These are phyloP conservation scores for Drosophila lacertosa DNA, from an alignment of 1,140 invertebrate genomes.

Conservation along the genomic window DNA sequence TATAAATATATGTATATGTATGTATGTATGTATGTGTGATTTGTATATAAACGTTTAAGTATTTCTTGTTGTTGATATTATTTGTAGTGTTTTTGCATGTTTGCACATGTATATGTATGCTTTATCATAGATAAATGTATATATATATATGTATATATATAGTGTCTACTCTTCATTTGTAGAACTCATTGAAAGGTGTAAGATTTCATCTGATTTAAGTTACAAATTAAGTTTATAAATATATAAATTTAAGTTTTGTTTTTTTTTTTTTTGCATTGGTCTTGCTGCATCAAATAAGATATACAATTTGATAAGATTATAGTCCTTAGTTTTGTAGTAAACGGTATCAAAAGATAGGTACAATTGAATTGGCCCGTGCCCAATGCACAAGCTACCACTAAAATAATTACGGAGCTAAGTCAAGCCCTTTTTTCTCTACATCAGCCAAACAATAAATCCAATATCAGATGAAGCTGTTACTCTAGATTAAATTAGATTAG, in stretches of 20 bases:
- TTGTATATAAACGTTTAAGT: slow-evolving; percentile 53
- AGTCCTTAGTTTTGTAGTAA: slow-evolving; percentile 83
- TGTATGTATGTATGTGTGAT: slow-evolving; percentile 59
- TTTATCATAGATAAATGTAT: slow-evolving; percentile 31
- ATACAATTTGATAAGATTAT: slow-evolving; percentile 74
- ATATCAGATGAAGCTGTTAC: no score
- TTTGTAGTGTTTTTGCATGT: slow-evolving; percentile 52
- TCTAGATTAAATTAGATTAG: no score
- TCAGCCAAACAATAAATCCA: slow-evolving; percentile 7
- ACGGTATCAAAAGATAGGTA: slow-evolving; percentile 83
- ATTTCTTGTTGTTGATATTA: slow-evolving; percentile 41
- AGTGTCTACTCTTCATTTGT: slow-evolving; percentile 48
- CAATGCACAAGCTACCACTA: slow-evolving; percentile 67
- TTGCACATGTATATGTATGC: slow-evolving; percentile 41
- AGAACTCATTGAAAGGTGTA: slow-evolving; percentile 63
- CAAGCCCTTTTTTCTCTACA: slow-evolving; percentile 19
- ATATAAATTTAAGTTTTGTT: slow-evolving; percentile 26
- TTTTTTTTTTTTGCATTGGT: slow-evolving; percentile 42
- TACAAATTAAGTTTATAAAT: slow-evolving; percentile 37
- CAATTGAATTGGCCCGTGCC: slow-evolving; percentile 67
- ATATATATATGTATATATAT: slow-evolving; percentile 46
- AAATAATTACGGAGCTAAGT: slow-evolving; percentile 53
- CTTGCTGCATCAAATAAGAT: slow-evolving; percentile 59
- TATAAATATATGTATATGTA: slow-evolving; percentile 70
- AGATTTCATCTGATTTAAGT: slow-evolving; percentile 35